Conservation (phyloP, 2,888 invertebrate genomes). For the Hydroisotoma schaefferi region DNA sequence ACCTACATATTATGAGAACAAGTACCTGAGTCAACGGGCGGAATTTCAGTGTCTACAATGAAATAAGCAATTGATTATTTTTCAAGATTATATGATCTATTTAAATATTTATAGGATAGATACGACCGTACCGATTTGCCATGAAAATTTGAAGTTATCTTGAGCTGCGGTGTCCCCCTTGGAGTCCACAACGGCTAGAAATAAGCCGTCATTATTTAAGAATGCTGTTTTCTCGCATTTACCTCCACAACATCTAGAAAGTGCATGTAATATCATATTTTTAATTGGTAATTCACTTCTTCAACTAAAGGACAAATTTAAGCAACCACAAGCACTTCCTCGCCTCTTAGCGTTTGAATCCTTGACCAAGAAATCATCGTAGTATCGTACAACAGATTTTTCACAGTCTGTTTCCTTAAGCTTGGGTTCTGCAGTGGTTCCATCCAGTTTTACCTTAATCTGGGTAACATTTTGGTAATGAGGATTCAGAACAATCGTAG, state of each 20-base stretch:
- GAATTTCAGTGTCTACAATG: not conserved
- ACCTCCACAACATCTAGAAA: constrained; percentile 18
- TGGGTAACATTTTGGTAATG: constrained; percentile 2
- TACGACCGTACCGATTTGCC: not conserved
- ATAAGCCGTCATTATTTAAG: constrained; percentile 2
- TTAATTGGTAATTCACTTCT: not conserved
- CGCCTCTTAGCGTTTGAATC: not conserved
- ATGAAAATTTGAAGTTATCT: not conserved
- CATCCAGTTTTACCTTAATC: constrained; percentile 5
- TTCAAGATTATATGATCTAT: not conserved
- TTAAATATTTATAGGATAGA: not conserved
- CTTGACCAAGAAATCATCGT: constrained; percentile 4
- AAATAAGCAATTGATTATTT: not conserved
- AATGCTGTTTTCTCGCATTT: constrained; percentile 14
- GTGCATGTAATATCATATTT: not conserved
- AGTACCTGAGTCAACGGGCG: not conserved
- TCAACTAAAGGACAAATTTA: too few species aligned
- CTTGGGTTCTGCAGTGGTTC: not conserved
- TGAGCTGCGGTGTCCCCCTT: not conserved
- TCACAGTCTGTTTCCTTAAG: constrained; percentile 12
- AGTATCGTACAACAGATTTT: constrained; percentile 6
- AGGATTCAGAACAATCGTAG: constrained; percentile 19
- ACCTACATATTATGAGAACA: not conserved
- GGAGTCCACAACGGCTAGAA: not conserved
- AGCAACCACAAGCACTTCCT: too few species aligned